Conservation (phyloP, 2,113 vertebrate genomes). For the Chinchilla lanigera region DNA sequence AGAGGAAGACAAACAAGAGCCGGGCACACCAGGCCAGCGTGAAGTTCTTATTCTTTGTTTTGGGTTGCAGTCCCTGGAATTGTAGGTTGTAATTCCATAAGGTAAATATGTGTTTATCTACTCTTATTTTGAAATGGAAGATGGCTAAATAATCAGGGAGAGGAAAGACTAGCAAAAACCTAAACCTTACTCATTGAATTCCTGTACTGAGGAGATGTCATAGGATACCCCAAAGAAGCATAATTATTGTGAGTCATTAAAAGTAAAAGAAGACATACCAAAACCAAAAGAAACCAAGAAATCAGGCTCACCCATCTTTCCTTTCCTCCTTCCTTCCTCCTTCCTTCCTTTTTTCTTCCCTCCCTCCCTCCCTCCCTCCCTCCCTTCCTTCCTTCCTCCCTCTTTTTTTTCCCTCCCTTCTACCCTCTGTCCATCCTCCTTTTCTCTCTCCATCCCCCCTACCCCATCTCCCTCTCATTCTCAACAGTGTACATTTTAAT, state of each 20-base stretch:
- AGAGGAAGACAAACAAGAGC: neutral
- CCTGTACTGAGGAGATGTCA: too few species aligned
- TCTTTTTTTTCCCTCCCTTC: fast-evolving
- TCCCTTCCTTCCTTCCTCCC: neutral
- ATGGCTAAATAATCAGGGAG: neutral
- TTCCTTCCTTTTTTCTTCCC: neutral
- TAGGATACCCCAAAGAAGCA: neutral
- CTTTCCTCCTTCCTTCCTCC: neutral
- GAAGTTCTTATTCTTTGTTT: neutral
- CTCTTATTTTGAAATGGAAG: neutral
- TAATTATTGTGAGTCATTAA: neutral
- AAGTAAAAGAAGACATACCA: too few species aligned
- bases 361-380: neutral
- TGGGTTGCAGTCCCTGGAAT: neutral
- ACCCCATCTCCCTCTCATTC: neutral
- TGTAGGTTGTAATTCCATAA: neutral
- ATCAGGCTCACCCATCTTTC: neutral
- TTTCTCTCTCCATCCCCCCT: neutral
- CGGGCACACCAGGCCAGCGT: neutral
- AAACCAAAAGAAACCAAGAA: neutral
- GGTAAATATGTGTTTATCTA: neutral
- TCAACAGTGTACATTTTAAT: neutral
- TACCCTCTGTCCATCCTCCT: too few species aligned
- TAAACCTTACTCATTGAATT: neutral
- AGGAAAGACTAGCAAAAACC: neutral